phyloP scores from a whole-genome alignment of 2,113 vertebrate genomes.

The Nycticryphes semicollaris region DNA sequence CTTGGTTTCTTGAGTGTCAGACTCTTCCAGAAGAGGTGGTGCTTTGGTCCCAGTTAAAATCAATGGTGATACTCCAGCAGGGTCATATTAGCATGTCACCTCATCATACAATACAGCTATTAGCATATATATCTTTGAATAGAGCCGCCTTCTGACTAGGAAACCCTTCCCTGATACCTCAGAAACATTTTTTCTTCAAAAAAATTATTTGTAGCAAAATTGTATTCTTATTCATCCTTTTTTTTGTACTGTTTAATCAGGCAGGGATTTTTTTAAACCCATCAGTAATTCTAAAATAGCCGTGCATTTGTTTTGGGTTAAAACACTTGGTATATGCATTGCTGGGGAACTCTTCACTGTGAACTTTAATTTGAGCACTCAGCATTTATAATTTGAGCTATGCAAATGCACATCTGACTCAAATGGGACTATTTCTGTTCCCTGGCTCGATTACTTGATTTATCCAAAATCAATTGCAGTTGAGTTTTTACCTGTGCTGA shows the following conservation, averaged over 20 bases:
- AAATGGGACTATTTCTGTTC: slow-evolving; percentile 7
- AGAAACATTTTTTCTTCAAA: not conserved
- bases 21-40: not conserved
- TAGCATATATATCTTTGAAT: not conserved
- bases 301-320: not conserved
- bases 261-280: not conserved
- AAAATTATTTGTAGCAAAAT: not conserved
- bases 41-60: not conserved
- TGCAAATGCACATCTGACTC: not conserved
- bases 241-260: not conserved
- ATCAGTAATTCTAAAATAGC: not conserved
- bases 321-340: not conserved
- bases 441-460: not conserved
- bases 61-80: not conserved
- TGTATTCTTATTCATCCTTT: not conserved
- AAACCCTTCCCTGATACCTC: not conserved
- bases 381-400: not conserved
- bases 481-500: not conserved
- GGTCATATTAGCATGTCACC: not conserved
- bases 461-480: slow-evolving; percentile 42
- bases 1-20: not conserved
- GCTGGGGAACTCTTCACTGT: not conserved
- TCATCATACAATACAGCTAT: not conserved
- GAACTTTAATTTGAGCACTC: slow-evolving; percentile 8
- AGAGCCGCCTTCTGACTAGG: not conserved